Evolutionary conservation across 1,140 invertebrate genomes (phyloP), one percentile per base, ranked within the genome.

Genomic region (Diachasma alloeum): DNA sequence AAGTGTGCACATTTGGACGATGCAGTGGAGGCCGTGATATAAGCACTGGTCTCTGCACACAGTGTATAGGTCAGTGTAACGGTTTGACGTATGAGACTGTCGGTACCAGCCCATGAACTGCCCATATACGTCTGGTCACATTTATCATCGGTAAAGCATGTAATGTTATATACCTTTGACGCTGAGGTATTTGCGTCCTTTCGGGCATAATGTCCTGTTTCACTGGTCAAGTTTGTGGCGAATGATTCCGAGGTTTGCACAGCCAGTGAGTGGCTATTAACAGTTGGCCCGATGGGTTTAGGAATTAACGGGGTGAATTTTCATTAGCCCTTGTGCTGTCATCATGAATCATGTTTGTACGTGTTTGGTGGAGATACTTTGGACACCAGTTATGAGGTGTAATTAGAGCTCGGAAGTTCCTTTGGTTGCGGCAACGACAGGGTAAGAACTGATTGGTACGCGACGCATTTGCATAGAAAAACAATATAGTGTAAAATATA

Each of bases 11-110:
- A 24, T 69, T 39, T 66, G 48, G 67, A 48, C 24, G 26, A 72
- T 72, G 59, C 76, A 36, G 9, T 68, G 36, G 13, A n/a, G 8
- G 36, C n/a, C 5, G 22, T 42, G 39, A 66, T 68, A 68, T 68
- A 42, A 37, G 13, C 17, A 53, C 48, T 53, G 15, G 36, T 37
- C 31, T 63, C 59, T 75, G 72, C 74, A 77, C 70, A 17, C 63
- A 72, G 78, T 81, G 78, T 81, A 74, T 82, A 81, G 82, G 83
- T 83, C 82, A 84, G 80, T 83, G 82, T 83, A 83, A 82, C 81
- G 81, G 81, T 83, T 83, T 77, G 78, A 76, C 76, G 75, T 78
- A 74, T 56, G 78, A 73, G 72, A 11, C 73, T 77, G 74, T 77
- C 72, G 68, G 74, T 75, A 75, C 68, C 75, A 79, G 72, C n/a